These are phyloP conservation scores for Eupithecia abbreviata DNA, from an alignment of 2,888 invertebrate species.

Conservation along the genomic window DNA sequence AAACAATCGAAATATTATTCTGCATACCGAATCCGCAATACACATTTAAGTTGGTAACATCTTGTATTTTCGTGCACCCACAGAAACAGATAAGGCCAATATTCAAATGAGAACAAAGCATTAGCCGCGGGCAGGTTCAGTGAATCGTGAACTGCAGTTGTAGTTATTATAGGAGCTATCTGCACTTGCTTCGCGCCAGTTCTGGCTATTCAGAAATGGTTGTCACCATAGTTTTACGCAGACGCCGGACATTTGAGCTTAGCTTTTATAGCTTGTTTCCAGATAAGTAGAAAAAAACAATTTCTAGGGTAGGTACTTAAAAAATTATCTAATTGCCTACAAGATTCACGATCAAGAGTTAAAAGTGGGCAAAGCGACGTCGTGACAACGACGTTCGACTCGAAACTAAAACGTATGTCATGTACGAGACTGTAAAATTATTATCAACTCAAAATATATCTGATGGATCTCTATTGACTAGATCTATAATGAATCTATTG, in stretches of 20 bases:
- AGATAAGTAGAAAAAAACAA: not conserved
- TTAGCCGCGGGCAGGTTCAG: conserved; percentile 21
- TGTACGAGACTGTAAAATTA: too few species aligned
- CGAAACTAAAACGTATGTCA: not conserved
- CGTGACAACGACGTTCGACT: not conserved
- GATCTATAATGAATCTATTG: too few species aligned
- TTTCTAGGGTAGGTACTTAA: too few species aligned
- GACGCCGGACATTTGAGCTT: not conserved
- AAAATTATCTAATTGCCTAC: not conserved
- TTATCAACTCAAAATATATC: too few species aligned
- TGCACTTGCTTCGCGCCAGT: conserved; percentile 23
- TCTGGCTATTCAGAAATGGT: conserved; percentile 7
- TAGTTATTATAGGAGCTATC: conserved; percentile 33
- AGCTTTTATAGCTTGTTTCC: not conserved
- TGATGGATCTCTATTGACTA: too few species aligned
- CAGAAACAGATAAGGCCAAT: conserved; percentile 21
- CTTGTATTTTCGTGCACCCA: not conserved
- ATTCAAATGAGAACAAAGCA: conserved; percentile 32
- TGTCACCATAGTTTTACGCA: conserved; percentile 5
- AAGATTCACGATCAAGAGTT: not conserved
- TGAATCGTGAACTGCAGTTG: conserved; percentile 28
- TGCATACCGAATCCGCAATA: not conserved
- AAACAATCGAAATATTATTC: not conserved
- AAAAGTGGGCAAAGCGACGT: not conserved
- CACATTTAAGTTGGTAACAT: not conserved